Evolutionary conservation across 2,888 invertebrate species (phyloP), one percentile per base, ranked within the genome.

Genomic region (Gasteruption jaculator): DNA sequence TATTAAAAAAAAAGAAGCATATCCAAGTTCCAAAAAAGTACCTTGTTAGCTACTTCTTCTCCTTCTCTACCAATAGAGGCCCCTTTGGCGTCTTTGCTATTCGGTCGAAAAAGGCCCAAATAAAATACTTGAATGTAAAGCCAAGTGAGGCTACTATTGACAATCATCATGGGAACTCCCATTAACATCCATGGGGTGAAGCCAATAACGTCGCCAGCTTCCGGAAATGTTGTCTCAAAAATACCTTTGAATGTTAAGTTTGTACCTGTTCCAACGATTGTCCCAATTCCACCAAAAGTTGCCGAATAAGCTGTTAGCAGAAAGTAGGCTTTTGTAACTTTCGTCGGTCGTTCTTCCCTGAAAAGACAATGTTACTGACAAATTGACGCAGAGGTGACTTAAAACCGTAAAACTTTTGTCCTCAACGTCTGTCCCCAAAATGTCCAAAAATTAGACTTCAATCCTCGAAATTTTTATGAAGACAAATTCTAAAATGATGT

Each of bases 111-210:
- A 4, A 40, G 49, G 32, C 69, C 69, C 51, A 70, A 47, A 44
- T 54, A 73, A 12, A 61, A 50, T 5, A 66, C 38, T 18, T 68
- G 65, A 4, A 77, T 54, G 62, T 76, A 76, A 1, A 72, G 0
- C 73, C 74, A 77, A 3, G 73, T 73, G 2, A 73, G 26, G 6
- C 63, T 31, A 0, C 71, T 50, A 50, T 73, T 71, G 4, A 73
- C 11, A 2, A 74, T 8, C 65, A 74, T 71, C 12, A 71, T 69
- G 2, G 77, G 75, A 11, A 73, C 57, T n/a, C 71, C 65, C 50
- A 71, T 74, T 1, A 69, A 42, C 65, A 77, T 69, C 75, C 76
- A 77, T 2, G 63, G 59, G 5, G 68, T 68, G 42, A 74, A 75
- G 20, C 62, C 68, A 15, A 75, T 55, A 6, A 63, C 70, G 0